These are phyloP conservation scores for Tolmerus cingulatus DNA, from an alignment of 2,888 invertebrate species.

Conservation along the genomic window DNA sequence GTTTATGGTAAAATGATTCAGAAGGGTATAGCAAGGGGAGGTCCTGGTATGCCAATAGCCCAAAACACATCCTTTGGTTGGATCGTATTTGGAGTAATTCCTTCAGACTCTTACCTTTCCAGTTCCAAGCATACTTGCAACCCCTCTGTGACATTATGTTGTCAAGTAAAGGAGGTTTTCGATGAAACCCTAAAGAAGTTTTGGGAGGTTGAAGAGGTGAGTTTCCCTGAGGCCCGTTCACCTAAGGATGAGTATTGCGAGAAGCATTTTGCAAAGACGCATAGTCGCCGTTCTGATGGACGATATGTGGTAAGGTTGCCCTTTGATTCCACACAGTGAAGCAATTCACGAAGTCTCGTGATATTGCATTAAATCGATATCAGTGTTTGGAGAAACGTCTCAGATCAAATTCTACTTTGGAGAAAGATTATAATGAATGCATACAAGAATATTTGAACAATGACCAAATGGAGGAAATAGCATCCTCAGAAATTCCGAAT, in stretches of 20 bases:
- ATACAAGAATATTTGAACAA: background rate
- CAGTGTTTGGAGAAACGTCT: background rate
- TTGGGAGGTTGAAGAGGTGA: background rate
- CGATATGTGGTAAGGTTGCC: background rate
- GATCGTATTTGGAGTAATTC: conserved; percentile 1
- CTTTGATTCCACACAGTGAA: background rate
- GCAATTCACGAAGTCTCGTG: background rate
- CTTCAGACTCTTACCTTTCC: background rate
- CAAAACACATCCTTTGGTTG: background rate
- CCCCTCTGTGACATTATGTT: background rate
- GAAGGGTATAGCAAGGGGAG: background rate
- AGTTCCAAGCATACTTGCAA: no score
- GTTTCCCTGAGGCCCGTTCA: background rate
- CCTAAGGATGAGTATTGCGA: background rate
- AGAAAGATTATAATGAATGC: background rate
- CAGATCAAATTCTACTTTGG: background rate
- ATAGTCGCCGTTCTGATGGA: background rate
- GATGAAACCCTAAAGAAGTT: background rate
- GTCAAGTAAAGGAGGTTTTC: background rate
- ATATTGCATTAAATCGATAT: background rate
- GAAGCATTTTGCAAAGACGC: background rate
- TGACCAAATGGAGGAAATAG: background rate
- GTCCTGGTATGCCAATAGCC: background rate
- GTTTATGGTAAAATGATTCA: background rate
- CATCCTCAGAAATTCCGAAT: background rate